Base-by-base conservation (phyloP, 2,888 invertebrate genomes). In the Vannuccia rotundouncinata region DNA sequence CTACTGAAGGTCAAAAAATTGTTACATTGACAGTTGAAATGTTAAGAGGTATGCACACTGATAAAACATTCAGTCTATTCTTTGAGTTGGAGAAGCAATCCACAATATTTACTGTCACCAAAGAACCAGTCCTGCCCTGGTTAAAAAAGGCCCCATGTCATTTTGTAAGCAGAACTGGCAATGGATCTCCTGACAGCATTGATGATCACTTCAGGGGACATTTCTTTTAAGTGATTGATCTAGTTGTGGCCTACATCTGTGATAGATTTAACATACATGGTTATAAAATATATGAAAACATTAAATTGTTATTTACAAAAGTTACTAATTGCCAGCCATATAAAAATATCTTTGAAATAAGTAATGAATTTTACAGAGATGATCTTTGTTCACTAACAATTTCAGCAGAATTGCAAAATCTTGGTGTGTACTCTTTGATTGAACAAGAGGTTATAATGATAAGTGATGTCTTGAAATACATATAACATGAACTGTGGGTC, bases 1-100 rank as follows among this genome's bases (percentile, higher is more conserved):
- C 66, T 66, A 66, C 66, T 66, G 66, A 66, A 66, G 66, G 66
- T 66, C 66, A 66, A 66, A 5, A 66, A 66, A 66, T 66, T 66
- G 25, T 27, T 66, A 27, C 66, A 66, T 66, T 66, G 66, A 66
- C 66, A 66, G 66, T 66, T 66, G 66, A 66, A 66, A 66, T 27
- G 10, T 66, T 66, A 66, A 5, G 25, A 66, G 66, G 66, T 66
- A 66, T 66, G 66, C 66, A 27, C 22, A 66, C 66, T 66, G 66
- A 66, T 66, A 27, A 66, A 66, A 27, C 66, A 66, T 66, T 66
- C 66, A 66, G 66, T 66, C 22, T 66, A 66, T 66, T 66, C 66
- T 66, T 66, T 66, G 66, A 66, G 66, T 66, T 66, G 25, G 66
- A 22, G 66, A 66, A 66, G 25, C 66, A 66, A 27, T 66, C 66